phyloP scores from a whole-genome alignment of 23 tunicate genomes.

The Trididemnum miniatum region DNA sequence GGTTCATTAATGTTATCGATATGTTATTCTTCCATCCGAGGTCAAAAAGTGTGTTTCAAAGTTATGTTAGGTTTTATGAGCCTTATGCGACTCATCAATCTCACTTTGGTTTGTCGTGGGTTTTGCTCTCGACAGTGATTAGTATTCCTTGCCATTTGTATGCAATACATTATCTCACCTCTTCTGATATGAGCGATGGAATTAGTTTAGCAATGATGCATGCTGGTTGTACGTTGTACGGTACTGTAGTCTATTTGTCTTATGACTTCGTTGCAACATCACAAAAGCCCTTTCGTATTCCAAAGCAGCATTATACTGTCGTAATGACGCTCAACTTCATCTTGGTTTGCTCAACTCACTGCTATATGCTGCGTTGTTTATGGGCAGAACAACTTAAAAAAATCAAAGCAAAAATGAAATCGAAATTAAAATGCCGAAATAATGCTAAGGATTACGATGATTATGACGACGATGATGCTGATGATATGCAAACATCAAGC shows the following conservation, averaged over 20 bases:
- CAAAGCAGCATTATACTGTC: neutral
- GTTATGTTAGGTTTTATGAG: too few relatives aligned
- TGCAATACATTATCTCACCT: neutral
- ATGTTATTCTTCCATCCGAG: too few relatives aligned
- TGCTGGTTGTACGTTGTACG: slow-evolving; percentile 6
- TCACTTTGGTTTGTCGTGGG: neutral
- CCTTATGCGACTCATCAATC: neutral
- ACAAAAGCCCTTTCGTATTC: neutral
- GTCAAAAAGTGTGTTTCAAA: too few relatives aligned
- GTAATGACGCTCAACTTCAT: neutral
- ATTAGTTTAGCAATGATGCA: neutral
- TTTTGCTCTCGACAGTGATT: neutral
- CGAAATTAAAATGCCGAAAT: too few relatives aligned
- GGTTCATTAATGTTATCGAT: too few relatives aligned
- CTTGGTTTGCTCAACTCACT: neutral
- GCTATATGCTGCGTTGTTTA: too few relatives aligned
- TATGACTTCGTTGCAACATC: neutral
- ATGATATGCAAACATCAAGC: too few relatives aligned
- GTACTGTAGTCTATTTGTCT: neutral
- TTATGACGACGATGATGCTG: too few relatives aligned
- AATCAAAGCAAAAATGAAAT: too few relatives aligned
- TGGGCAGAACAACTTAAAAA: too few relatives aligned
- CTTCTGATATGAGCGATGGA: neutral
- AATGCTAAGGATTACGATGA: too few relatives aligned
- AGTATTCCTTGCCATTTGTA: neutral